Base-by-base conservation (phyloP, 2,888 invertebrate species). In the Polymixis flavicincta region DNA sequence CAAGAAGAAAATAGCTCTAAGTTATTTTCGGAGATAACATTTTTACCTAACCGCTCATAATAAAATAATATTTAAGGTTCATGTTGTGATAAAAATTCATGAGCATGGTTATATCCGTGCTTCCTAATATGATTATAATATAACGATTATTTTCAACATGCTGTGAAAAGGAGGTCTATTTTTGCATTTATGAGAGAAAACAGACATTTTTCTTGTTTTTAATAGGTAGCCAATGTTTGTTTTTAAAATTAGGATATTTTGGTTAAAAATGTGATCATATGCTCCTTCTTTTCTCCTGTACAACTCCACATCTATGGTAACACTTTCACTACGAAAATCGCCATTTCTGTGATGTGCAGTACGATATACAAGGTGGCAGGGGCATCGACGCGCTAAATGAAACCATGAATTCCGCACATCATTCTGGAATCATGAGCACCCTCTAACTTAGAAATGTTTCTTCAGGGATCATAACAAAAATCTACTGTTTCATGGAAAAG, bases 71-170 rank as follows among this genome's bases (percentile, higher is more conserved):
- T 68, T 78, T 57, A 54, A 78, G 67, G 67, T 66, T 78, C 57
- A 78, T 78, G 69, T 68, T 9, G 45, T 1, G 25, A 77, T 83
- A 78, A 83, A 78, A 78, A 63, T n/a, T 63, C 52, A 83, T 54
- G 61, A 67, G 32, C 28, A 11, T 55, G 37, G 17, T 37, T 57
- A 28, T 37, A 77, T n/a, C 25, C 19, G 37, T 37, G 8, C 14
- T 66, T 61, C 78, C 11, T 63, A 74, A 61, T 74, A 78, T 60
- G 52, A 76, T 64, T 60, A 64, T 59, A 48, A 25, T 50, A 54
- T 25, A 66, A 50, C 50, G 55, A 63, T 66, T 54, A 76, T 61
- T n/a, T 66, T 14, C 25, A 55, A 57, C 17, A 25, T 66, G 3
- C 1, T 54, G 63, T 45, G 25, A 48, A 37, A 45, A 48, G 52